phyloP scores from a whole-genome alignment of 2,888 invertebrate genomes.

The Cephus runcator region DNA sequence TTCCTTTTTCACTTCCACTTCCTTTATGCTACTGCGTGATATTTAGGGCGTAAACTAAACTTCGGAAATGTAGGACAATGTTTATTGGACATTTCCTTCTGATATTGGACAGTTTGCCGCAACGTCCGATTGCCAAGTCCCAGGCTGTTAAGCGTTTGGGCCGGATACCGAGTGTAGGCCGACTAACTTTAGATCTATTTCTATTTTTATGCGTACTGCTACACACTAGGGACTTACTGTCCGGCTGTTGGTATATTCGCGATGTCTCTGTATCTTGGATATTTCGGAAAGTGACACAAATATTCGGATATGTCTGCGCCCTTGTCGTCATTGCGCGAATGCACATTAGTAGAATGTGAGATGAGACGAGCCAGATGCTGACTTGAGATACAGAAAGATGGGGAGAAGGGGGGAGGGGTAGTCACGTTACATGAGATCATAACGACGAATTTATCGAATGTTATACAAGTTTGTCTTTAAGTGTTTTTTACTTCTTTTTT shows the following conservation, averaged over 20 bases:
- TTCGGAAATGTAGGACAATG: neutral
- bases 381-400: neutral
- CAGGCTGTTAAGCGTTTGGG: slow-evolving; percentile 56
- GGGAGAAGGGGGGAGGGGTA: neutral
- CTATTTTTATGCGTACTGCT: slow-evolving; percentile 50
- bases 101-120: neutral
- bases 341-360: neutral
- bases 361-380: neutral
- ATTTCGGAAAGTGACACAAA: slow-evolving; percentile 52
- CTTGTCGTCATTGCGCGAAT: neutral
- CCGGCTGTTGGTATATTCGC: slow-evolving; percentile 41
- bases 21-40: neutral
- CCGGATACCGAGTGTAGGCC: slow-evolving; percentile 62
- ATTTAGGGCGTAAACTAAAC: neutral
- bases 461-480: neutral
- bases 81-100: neutral
- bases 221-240: slow-evolving; percentile 19
- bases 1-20: neutral
- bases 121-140: slow-evolving; percentile 30
- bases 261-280: slow-evolving; percentile 40
- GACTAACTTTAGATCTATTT: slow-evolving; percentile 59
- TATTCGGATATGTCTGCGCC: slow-evolving; percentile 31
- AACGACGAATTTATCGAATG: neutral
- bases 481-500: neutral
- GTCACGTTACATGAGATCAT: neutral